Evolutionary conservation across 1,140 invertebrate species (phyloP).

Genomic region (Oncopodura yosiiana): DNA sequence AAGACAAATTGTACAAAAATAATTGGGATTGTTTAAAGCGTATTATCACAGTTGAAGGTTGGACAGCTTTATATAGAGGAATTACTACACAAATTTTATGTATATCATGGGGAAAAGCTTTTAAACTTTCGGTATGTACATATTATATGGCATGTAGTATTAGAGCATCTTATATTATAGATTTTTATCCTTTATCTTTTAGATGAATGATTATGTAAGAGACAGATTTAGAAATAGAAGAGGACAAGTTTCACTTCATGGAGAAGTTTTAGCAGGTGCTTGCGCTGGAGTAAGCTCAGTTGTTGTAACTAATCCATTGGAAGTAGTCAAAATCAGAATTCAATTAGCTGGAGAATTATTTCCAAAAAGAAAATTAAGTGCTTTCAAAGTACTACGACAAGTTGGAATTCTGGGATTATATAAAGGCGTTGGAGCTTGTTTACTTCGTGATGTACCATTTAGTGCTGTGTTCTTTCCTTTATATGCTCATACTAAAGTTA

Average conservation of each 20-base stretch:
- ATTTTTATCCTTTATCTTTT: conserved; percentile 36
- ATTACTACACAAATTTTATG: conserved; percentile 18
- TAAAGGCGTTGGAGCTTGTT: conserved; percentile 85
- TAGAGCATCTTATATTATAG: background rate
- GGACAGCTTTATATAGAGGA: conserved; percentile 17
- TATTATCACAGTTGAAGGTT: conserved; percentile 10
- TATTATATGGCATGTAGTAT: no score
- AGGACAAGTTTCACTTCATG: conserved; percentile 68
- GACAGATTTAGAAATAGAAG: conserved; percentile 89
- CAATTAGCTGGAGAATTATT: conserved; percentile 97
- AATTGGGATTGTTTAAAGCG: conserved; percentile 24
- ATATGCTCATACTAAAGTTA: conserved; percentile 82
- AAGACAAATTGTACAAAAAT: conserved; percentile 13
- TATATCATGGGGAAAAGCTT: conserved; percentile 20
- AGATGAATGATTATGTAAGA: conserved; percentile 84
- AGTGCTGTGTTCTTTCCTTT: conserved; percentile 98
- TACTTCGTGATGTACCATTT: conserved; percentile 89
- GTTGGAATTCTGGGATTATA: conserved; percentile 87
- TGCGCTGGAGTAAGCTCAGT: conserved; percentile 85
- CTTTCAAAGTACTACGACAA: conserved; percentile 77
- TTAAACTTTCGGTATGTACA: conserved; percentile 21
- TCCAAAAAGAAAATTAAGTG: conserved; percentile 62
- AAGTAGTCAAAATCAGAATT: conserved; percentile 97
- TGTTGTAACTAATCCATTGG: conserved; percentile 95
- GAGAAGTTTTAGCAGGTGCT: conserved; percentile 83